Evolutionary conservation across 2,113 vertebrate genomes (phyloP), one percentile per base, ranked within the genome.

Genomic region (Calidris pygmaea): DNA sequence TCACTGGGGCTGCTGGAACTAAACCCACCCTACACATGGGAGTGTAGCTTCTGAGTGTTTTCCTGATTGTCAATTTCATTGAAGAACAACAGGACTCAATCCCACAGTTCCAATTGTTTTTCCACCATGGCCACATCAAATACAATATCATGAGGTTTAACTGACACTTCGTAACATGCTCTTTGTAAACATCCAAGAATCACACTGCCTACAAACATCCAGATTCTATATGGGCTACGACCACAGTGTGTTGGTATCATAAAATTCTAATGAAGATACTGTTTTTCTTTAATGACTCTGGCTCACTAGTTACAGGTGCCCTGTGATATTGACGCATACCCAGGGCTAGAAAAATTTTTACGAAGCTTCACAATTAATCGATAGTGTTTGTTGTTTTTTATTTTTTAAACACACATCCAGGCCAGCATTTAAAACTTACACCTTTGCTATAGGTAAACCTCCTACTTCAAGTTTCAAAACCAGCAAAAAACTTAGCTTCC

Each of bases 231-330:
- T 3, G 6, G 16, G 26, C 32, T 77, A 16, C 34, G 17, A 32
- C 6, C 52, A 21, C 3, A 62, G 10, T 2, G 3, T 9, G 5
- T 0, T 6, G 14, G 20, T 8, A 62, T 12, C 1, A 0, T 16
- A 65, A 53, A 70, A 68, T 5, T 81, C 39, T 70, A 87, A 65
- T 14, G 26, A 83, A 76, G 15, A 48, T 12, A 7, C 7, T 32
- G 14, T 19, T 26, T 14, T 73, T 47, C n/a, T 58, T 55, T 56
- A 74, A 48, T 20, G 7, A 24, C 23, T 62, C 41, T 29, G 23
- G 17, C 7, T 90, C 43, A 60, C 11, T 23, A 35, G 7, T 18
- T 74, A 66, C 16, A 92, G 21, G 20, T 62, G 35, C 19, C 8
- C 7, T 9, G 3, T 18, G 12, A 59, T 14, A 76, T 0, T 23